Conservation (phyloP, 2,797 vertebrate genomes). For the Clarias laeviceps region DNA sequence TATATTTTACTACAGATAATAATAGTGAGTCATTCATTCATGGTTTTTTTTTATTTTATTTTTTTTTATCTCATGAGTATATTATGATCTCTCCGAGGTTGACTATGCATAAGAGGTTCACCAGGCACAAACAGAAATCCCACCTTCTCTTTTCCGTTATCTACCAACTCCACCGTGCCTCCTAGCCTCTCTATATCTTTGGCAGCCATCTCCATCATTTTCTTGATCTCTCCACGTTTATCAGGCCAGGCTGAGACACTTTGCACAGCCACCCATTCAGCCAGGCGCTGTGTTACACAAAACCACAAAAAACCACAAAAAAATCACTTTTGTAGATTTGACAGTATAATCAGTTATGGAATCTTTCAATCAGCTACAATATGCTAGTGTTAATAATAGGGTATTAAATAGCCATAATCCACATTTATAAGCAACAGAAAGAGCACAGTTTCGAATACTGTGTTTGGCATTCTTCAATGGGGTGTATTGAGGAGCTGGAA, state of each 20-base stretch:
- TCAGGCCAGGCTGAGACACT: slow-evolving; percentile 95
- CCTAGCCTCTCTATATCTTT: slow-evolving; percentile 86
- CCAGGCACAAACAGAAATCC: neutral
- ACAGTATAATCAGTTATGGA: neutral
- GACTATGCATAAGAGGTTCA: neutral
- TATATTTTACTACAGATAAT: neutral
- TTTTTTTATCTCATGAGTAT: too few species aligned
- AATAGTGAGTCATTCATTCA: neutral
- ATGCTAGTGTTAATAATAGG: neutral
- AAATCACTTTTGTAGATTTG: too few species aligned
- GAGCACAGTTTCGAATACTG: neutral
- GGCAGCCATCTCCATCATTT: slow-evolving; percentile 90
- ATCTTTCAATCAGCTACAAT: neutral
- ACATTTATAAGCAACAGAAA: neutral
- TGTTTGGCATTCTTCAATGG: neutral
- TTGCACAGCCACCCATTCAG: slow-evolving; percentile 90
- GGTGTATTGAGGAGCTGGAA: neutral
- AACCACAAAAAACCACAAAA: too few species aligned
- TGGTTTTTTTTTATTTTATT: neutral
- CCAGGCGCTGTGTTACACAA: slow-evolving; percentile 77
- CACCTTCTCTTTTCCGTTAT: slow-evolving; percentile 89
- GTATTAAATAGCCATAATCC: neutral
- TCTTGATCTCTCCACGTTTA: slow-evolving; percentile 88
- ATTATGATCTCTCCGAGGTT: neutral
- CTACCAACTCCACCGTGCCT: slow-evolving; percentile 83